Conservation (phyloP, 2,113 vertebrate genomes). For the Archilochus colubris region DNA sequence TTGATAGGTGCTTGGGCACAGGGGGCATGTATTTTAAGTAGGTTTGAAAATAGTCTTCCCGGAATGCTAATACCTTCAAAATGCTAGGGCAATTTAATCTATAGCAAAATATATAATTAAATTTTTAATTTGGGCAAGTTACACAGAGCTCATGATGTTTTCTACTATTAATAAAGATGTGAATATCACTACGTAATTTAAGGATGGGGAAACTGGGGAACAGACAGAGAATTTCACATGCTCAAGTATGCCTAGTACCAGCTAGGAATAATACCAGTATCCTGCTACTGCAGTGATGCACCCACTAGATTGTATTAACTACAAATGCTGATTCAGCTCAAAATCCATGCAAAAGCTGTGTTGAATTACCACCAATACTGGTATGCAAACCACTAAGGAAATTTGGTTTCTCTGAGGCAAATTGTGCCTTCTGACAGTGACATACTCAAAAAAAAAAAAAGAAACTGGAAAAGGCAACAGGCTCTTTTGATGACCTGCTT, state of each 20-base stretch:
- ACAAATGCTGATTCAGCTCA: neutral
- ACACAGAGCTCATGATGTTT: neutral
- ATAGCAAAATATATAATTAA: neutral
- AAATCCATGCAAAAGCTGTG: neutral
- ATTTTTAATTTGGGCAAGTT: neutral
- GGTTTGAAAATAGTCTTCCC: neutral
- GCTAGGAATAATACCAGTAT: neutral
- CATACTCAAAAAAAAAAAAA: neutral
- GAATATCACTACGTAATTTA: neutral
- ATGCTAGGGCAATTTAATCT: neutral
- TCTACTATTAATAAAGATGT: neutral
- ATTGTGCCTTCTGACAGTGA: neutral
- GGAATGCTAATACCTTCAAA: neutral
- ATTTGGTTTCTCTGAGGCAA: neutral
- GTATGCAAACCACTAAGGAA: neutral
- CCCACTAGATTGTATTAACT: neutral
- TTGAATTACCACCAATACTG: neutral
- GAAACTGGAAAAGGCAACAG: neutral
- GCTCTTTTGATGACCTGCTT: neutral
- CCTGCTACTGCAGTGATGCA: neutral
- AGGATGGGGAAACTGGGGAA: neutral
- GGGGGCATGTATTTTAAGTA: neutral
- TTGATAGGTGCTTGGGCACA: neutral
- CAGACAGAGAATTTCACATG: neutral
- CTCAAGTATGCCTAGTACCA: neutral